phyloP scores from a whole-genome alignment of 1,140 invertebrate genomes.

The Ceratina australensis region DNA sequence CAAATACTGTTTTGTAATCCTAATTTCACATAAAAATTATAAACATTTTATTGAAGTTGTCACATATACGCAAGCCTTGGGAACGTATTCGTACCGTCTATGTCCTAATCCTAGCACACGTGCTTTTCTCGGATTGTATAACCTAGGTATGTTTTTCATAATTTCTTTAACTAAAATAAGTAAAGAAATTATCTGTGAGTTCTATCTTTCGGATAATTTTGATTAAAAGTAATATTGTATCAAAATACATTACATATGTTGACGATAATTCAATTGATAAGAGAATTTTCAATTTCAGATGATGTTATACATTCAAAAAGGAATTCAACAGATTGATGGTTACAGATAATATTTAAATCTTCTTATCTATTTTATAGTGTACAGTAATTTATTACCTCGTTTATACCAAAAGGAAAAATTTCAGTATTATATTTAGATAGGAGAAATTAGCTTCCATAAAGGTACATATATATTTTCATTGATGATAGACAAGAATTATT shows the following conservation, averaged over 20 bases:
- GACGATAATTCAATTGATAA: too few relatives aligned
- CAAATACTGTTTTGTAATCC: not conserved
- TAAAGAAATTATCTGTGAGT: too few relatives aligned
- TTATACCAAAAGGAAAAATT: not conserved
- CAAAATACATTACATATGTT: too few relatives aligned
- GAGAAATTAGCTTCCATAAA: constrained; percentile 3
- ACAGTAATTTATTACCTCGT: not conserved
- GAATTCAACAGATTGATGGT: not conserved
- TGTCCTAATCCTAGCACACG: constrained; percentile 15
- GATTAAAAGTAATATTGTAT: too few relatives aligned
- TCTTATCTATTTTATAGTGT: not conserved
- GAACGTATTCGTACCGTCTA: constrained; percentile 9
- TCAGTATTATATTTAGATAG: constrained; percentile 13
- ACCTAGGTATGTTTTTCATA: constrained; percentile 14
- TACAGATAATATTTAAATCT: constrained; percentile 29
- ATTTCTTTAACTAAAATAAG: too few relatives aligned
- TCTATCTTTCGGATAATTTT: too few relatives aligned
- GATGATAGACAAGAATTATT: too few relatives aligned
- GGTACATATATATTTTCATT: constrained; percentile 1
- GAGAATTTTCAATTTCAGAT: constrained; percentile 19
- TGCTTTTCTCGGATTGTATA: constrained; percentile 17
- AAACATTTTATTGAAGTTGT: not conserved
- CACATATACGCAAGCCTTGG: not conserved
- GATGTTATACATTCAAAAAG: constrained; percentile 4
- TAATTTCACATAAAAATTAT: not conserved